These are phyloP conservation scores for Micromussa lordhowensis DNA, from an alignment of 92 coral and sea anemone genomes.

Conservation along the genomic window DNA sequence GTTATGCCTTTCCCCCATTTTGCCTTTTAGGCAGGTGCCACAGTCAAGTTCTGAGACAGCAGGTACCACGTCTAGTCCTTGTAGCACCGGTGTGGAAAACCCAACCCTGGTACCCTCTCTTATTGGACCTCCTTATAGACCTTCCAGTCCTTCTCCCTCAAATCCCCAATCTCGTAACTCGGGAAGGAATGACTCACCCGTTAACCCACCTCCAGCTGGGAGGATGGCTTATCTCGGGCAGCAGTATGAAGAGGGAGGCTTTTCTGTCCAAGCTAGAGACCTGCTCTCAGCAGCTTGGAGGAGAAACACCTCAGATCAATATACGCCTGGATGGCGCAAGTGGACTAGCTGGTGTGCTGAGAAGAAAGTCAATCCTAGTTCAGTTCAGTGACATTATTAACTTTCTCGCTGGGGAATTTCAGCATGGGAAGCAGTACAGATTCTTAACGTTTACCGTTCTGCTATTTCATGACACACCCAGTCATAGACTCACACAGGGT, in stretches of 20 bases:
- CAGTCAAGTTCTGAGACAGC: background rate
- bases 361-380: background rate
- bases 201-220: constrained; percentile 44
- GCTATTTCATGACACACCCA: constrained; percentile 60
- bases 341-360: constrained; percentile 4
- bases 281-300: constrained; percentile 66
- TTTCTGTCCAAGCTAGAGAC: constrained; percentile 44
- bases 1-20: constrained; percentile 62
- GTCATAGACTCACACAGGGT: constrained; percentile 48
- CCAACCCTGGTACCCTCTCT: constrained; percentile 11
- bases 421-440: constrained; percentile 3
- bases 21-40: constrained; percentile 27
- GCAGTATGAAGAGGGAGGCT: constrained; percentile 35
- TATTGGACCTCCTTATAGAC: background rate
- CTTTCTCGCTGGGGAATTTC: background rate
- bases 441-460: constrained; percentile 59
- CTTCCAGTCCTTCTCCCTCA: background rate
- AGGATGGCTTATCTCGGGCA: constrained; percentile 61
- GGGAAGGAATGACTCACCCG: background rate
- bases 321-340: constrained; percentile 24
- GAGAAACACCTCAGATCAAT: constrained; percentile 17
- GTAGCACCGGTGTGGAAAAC: constrained; percentile 11
- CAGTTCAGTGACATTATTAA: background rate
- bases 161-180: no score
- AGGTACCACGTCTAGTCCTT: background rate